Evolutionary conservation across 2,113 vertebrate species (phyloP), one percentile per base, ranked within the genome.

Genomic region (Corythornis cristatus): DNA sequence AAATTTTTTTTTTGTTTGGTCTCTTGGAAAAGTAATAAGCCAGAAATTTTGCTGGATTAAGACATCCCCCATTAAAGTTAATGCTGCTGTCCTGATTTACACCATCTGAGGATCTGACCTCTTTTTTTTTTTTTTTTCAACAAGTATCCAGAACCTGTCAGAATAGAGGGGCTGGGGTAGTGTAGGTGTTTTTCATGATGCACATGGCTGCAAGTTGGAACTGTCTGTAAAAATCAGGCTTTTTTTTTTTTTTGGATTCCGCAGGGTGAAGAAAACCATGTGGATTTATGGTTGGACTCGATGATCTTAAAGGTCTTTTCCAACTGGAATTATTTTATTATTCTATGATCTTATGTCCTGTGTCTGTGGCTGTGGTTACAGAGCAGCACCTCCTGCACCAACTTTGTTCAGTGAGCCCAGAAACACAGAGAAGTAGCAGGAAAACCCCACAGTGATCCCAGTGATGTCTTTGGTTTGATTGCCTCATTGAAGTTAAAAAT

Each of bases 31-130:
- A 81, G 43, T 31, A 40, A 50, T 51, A 90, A 71, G 12, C 14
- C 80, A 90, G 76, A 92, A 91, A 88, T 75, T 89, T 42, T 75
- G 73, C 70, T 86, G 50, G 86, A 72, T 33, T 72, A n/a, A 96
- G 66, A 35, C 21, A 48, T 68, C 40, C 21, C 51, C 35, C 26
- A 26, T 45, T 65, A 6, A 11, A 65, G 28, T 65, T 46, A 54
- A 33, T 16, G 53, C 18, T 16, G 8, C 58, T 58, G 5, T 40
- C 50, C 46, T 73, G 70, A 56, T 92, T 84, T 94, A 75, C 20
- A 2, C 37, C 19, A 57, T 16, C 18, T 1, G 3, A 81, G 57
- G 35, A 56, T 43, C 1, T 71, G 65, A 35, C 48, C 20, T 86
- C 18, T 72, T 84, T 54, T 70, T 45, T 45, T 54, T 70, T 45